Evolutionary conservation across 2,888 invertebrate species (phyloP), one percentile per base, ranked within the genome.

Genomic region (Peribatodes rhomboidaria): DNA sequence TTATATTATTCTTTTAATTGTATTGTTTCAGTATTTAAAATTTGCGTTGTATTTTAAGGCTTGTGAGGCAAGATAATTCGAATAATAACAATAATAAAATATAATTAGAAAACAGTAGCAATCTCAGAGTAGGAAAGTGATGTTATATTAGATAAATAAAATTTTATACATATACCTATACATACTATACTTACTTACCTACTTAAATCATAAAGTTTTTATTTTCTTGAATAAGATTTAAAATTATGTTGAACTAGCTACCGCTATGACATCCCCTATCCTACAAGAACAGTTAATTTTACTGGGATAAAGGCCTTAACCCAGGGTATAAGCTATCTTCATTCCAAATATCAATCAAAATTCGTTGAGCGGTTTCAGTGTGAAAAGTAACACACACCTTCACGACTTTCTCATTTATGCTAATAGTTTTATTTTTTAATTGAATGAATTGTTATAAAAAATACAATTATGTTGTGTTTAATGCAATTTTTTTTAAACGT

Each of bases 11-110:
- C 35, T 39, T 49, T 14, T 50, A 42, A 27, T 27, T 27, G 2
- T 27, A 27, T 27, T 27, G n/a, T 53, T 47, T 59, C 60, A 75
- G 74, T 77, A 73, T 75, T n/a, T n/a, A n/a, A n/a, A n/a, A n/a
- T n/a, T n/a, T 74, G 71, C 70, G 74, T 70, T 68, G 68, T 74
- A 68, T 71, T 68, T n/a, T 71, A 67, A 65, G 67, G 67, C 72
- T 68, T 70, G 66, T 70, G 67, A 70, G 66, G 67, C 61, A 52
- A 68, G 42, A 56, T 53, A 53, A 62, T 53, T 56, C 33, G 41
- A 61, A 65, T 67, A 54, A 59, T 65, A 54, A n/a, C n/a, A n/a
- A 65, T 35, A 65, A 42, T 65, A 63, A 53, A 60, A 65, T 62
- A 60, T 60, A 56, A 14, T 65, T 68, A 68, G 55, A 61, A 4